These are phyloP conservation scores for Chrysina gloriosa DNA, from an alignment of 2,888 invertebrate species.

Conservation along the genomic window DNA sequence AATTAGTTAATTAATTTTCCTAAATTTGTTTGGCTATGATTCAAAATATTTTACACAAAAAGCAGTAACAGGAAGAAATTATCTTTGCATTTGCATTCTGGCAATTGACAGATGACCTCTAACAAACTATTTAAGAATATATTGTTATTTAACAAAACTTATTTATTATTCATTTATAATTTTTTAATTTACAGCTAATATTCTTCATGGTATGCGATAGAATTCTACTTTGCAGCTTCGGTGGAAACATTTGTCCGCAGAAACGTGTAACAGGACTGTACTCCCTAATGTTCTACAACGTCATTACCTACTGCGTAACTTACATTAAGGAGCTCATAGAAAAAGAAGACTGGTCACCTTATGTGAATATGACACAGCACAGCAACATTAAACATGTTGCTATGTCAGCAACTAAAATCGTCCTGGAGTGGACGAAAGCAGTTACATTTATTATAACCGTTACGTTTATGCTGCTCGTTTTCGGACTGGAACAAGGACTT, in stretches of 20 bases:
- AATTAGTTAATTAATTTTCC: too few species aligned
- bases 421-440: conserved; percentile 85
- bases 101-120: background rate
- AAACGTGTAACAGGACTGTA: conserved; percentile 75
- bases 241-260: conserved; percentile 63
- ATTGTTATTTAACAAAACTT: background rate
- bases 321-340: conserved; percentile 80
- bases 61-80: too few species aligned
- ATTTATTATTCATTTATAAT: background rate
- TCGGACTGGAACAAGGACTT: conserved; percentile 80
- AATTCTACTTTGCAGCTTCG: conserved; percentile 68
- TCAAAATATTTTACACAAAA: too few species aligned
- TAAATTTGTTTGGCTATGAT: too few species aligned
- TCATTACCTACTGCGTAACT: conserved; percentile 80
- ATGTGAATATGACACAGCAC: conserved; percentile 78
- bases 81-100: background rate
- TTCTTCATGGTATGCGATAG: conserved; percentile 81
- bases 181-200: conserved; percentile 69
- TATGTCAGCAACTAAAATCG: conserved; percentile 84
- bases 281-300: conserved; percentile 85
- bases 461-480: conserved; percentile 79
- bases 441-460: conserved; percentile 83
- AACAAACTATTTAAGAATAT: background rate
- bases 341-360: conserved; percentile 83
- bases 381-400: conserved; percentile 80